A percentile compares a stretch with the other conserved stretches of the same genome.
Conservation (phyloP, 2,888 invertebrate species). For the Tortricodes alternella region DNA sequence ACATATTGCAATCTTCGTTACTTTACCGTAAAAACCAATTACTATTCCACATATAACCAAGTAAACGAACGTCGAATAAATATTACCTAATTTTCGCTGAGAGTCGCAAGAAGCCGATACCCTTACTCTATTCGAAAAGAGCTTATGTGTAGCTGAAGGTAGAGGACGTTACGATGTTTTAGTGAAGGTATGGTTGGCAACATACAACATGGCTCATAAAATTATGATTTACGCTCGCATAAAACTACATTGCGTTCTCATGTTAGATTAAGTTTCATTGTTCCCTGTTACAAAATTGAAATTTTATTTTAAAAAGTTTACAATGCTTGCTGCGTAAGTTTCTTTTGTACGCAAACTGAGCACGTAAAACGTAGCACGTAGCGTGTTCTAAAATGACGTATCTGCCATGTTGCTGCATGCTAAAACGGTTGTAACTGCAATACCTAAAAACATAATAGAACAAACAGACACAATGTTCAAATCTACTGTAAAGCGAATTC, state of each 20-base stretch:
- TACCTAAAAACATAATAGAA: too few species aligned
- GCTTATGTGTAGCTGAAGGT: background rate
- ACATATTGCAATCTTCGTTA: constrained; percentile 4
- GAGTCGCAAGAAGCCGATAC: constrained; percentile 1
- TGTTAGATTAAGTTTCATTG: constrained; percentile 2
- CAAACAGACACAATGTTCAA: too few species aligned
- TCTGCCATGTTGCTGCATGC: too few species aligned
- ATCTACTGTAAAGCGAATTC: too few species aligned
- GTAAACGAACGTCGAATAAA: constrained; percentile 16
- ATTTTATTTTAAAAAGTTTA: too few species aligned
- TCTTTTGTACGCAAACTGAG: too few species aligned
- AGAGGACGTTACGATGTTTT: background rate
- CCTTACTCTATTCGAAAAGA: background rate
- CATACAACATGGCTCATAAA: constrained; percentile 9
- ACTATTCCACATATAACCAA: constrained; percentile 10
- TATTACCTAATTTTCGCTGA: constrained; percentile 25
- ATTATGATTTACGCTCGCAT: constrained; percentile 10
- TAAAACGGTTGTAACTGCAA: too few species aligned
- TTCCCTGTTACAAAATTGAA: background rate
- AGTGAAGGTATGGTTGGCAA: background rate
- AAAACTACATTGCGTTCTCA: constrained; percentile 7
- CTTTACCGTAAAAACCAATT: constrained; percentile 6
- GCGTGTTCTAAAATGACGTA: too few species aligned
- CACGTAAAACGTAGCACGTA: too few species aligned
- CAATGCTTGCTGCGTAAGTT: too few species aligned